Percentiles rank a stretch among this genome's conserved stretches.
Conservation (phyloP, 2,113 vertebrate genomes). For the Athene noctua region DNA sequence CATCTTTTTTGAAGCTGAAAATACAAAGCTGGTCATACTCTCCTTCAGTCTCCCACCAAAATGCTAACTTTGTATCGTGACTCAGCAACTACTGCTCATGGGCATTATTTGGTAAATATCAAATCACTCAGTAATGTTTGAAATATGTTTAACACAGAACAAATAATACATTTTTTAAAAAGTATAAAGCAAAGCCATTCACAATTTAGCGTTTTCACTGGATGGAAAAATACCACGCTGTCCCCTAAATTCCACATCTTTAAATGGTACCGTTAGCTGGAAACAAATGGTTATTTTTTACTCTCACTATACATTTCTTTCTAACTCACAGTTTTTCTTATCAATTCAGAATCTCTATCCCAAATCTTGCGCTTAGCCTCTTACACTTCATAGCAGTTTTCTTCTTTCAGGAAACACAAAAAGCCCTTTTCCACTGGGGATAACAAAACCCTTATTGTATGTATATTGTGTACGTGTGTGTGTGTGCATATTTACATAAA, state of each 20-base stretch:
- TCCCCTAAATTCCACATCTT: not conserved
- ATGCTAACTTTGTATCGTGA: conserved; percentile 6
- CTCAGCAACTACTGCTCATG: not conserved
- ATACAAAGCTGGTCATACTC: not conserved
- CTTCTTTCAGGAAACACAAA: not conserved
- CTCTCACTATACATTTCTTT: not conserved
- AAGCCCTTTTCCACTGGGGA: not conserved
- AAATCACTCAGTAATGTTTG: not conserved
- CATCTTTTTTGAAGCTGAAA: not conserved
- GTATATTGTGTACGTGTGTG: not conserved
- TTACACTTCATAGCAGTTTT: not conserved
- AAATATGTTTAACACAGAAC: not conserved
- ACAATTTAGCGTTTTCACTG: not conserved
- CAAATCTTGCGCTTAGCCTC: not conserved
- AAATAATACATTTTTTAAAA: not conserved
- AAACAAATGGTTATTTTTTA: not conserved
- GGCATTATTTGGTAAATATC: not conserved
- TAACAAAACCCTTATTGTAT: not conserved
- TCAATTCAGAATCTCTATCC: not conserved
- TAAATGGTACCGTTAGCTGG: not conserved
- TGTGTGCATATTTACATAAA: not conserved
- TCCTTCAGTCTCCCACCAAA: conserved; percentile 1
- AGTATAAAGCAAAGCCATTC: not conserved
- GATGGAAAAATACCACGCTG: not conserved
- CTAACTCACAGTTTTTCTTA: not conserved